A percentile compares a stretch with the other conserved stretches of the same genome.
These are phyloP conservation scores for Bombyx mori DNA, from an alignment of 1,140 invertebrate species.

Conservation along the genomic window ASM3026992v2 NC_085113.1:4227001-4227500, in stretches of 20 bases:
- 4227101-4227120: conserved; percentile 86
- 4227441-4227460: neutral
- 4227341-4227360: neutral
- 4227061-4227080: no score
- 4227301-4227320: neutral
- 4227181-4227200: conserved; percentile 82
- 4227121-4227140: conserved; percentile 88
- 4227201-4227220: conserved; percentile 81
- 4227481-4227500: neutral
- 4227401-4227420: neutral
- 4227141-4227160: conserved; percentile 81
- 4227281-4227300: conserved; percentile 71
- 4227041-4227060: no score
- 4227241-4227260: conserved; percentile 90
- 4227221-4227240: conserved; percentile 87
- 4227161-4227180: conserved; percentile 83
- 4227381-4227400: neutral
- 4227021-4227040: no score
- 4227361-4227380: neutral
- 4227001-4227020: no score
- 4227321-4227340: neutral
- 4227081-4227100: conserved; percentile 66
- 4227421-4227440: neutral
- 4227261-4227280: conserved; percentile 84
- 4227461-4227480: neutral